Conservation (phyloP, 2,888 invertebrate species). For the Pinctada fucata region DNA sequence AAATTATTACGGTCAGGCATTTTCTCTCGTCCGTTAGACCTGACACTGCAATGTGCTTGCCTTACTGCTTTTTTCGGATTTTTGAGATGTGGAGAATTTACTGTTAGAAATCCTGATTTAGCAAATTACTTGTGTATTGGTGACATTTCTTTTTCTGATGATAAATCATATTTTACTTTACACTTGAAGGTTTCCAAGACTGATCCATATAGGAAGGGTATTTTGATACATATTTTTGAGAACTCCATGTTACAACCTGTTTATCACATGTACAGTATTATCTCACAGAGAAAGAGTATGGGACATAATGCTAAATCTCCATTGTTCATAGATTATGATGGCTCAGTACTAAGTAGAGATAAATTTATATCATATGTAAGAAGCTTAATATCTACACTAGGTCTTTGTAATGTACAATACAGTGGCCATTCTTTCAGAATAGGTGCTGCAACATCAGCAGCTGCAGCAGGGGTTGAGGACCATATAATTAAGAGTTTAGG, state of each 20-base stretch:
- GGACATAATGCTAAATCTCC: background rate
- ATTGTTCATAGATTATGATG: background rate
- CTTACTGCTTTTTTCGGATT: too few relatives aligned
- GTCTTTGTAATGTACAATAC: background rate
- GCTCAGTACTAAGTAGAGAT: background rate
- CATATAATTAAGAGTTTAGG: constrained; percentile 19
- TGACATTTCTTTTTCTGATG: too few relatives aligned
- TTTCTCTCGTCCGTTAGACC: too few relatives aligned
- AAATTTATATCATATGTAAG: background rate
- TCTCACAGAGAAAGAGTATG: background rate
- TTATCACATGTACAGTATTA: background rate
- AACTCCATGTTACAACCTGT: constrained; percentile 4
- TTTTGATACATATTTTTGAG: constrained; percentile 5
- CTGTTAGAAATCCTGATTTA: too few relatives aligned
- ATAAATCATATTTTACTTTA: too few relatives aligned
- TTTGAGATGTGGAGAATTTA: too few relatives aligned
- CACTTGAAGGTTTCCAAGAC: constrained; percentile 5
- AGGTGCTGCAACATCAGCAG: constrained; percentile 18
- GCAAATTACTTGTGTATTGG: too few relatives aligned
- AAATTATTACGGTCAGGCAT: too few relatives aligned
- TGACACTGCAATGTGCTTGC: too few relatives aligned
- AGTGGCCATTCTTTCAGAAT: constrained; percentile 20
- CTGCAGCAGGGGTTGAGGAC: constrained; percentile 14
- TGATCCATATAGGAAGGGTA: constrained; percentile 12
- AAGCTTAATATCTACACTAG: background rate